A percentile compares a stretch with the other conserved stretches of the same genome.
Evolutionary conservation across 2,888 invertebrate genomes (phyloP).

Genomic region (Drosophila lacicola): DNA sequence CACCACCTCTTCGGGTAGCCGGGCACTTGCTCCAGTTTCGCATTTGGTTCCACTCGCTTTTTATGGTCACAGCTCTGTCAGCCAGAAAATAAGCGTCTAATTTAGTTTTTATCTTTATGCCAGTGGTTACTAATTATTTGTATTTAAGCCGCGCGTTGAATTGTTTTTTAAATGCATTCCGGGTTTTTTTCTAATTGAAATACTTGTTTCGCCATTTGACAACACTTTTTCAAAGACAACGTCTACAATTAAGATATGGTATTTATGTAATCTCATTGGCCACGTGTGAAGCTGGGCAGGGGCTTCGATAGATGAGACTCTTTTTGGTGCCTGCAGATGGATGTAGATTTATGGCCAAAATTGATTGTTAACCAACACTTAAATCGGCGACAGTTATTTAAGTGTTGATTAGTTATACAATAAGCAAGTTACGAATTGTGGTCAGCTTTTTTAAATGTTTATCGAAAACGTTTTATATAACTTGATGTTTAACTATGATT

Average conservation of each 20-base stretch:
- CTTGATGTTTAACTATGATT: no score
- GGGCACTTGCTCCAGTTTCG: constrained; percentile 45
- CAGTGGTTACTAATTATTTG: constrained; percentile 72
- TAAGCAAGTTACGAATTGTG: neutral
- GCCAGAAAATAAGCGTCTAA: constrained; percentile 74
- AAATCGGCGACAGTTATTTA: neutral
- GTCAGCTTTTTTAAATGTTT: neutral
- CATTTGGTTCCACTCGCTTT: constrained; percentile 39
- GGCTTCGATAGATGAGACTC: neutral
- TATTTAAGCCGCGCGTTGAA: constrained; percentile 47
- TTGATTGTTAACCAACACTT: neutral
- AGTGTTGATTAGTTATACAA: neutral
- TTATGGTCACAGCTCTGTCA: constrained; percentile 32
- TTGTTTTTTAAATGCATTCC: constrained; percentile 64
- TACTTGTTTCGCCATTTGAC: constrained; percentile 64
- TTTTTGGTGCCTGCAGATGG: neutral
- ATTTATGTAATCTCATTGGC: neutral
- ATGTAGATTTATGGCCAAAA: neutral
- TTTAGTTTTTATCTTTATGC: constrained; percentile 79
- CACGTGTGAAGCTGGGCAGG: neutral
- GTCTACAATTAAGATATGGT: constrained; percentile 29
- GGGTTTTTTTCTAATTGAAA: constrained; percentile 52
- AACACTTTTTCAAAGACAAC: constrained; percentile 46
- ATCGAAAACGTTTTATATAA: no score
- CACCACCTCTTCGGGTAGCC: neutral